A percentile compares a stretch with the other conserved stretches of the same genome.
phyloP scores from a whole-genome alignment of 2,888 invertebrate species.

The Cerceris ruficornis region DNA sequence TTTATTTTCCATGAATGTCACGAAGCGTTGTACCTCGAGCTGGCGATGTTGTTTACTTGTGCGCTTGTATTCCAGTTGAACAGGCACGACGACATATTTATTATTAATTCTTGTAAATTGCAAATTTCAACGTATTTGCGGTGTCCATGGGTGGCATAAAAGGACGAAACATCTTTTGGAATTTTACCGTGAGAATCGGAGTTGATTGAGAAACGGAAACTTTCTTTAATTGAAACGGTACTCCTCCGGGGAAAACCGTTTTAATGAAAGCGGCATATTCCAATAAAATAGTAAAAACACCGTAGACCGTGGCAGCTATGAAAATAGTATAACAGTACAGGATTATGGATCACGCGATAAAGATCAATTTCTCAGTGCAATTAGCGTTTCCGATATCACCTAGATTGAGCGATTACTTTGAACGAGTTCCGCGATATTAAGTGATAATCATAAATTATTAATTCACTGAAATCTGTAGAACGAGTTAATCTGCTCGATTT shows the following conservation, averaged over 20 bases:
- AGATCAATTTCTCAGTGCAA: background rate
- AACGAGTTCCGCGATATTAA: too few relatives aligned
- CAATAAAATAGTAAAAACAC: constrained; percentile 33
- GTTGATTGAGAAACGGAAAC: constrained; percentile 33
- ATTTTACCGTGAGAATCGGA: background rate
- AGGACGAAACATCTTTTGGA: background rate
- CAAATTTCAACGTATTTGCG: background rate
- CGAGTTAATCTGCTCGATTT: too few relatives aligned
- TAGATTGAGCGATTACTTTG: too few relatives aligned
- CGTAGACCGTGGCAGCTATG: constrained; percentile 25
- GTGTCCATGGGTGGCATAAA: background rate
- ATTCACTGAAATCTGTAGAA: too few relatives aligned
- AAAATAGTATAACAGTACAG: constrained; percentile 27
- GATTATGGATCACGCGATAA: constrained; percentile 8
- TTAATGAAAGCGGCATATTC: constrained; percentile 40
- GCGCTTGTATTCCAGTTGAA: background rate
- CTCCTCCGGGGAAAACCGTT: constrained; percentile 45
- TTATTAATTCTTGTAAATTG: background rate
- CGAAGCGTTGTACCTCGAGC: background rate
- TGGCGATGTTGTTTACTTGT: background rate
- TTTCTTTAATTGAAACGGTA: constrained; percentile 51
- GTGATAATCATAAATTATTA: too few relatives aligned
- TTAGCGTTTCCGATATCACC: background rate
- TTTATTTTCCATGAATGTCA: constrained; percentile 1
- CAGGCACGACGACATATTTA: background rate